Evolutionary conservation across 1,140 invertebrate genomes (phyloP).

Genomic region (Lucilia cuprina): DNA sequence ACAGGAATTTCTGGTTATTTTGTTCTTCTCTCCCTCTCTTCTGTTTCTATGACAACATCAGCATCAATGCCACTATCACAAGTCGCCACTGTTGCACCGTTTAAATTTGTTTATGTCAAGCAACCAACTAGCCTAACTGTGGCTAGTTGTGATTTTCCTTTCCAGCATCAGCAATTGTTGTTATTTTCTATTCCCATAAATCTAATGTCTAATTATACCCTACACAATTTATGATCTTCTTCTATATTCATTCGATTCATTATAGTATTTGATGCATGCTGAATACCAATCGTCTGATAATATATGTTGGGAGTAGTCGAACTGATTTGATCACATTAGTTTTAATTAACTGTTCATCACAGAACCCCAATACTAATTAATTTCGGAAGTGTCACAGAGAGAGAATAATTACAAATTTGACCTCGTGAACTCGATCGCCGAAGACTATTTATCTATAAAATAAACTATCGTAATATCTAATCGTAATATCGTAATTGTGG

Average conservation of each 20-base stretch:
- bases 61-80: background rate
- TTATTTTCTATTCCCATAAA: background rate
- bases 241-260: background rate
- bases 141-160: background rate
- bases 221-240: background rate
- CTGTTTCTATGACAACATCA: background rate
- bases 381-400: too few relatives aligned
- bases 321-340: too few relatives aligned
- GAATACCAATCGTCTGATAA: too few relatives aligned
- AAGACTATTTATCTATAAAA: too few relatives aligned
- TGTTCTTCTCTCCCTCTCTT: background rate
- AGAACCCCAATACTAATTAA: too few relatives aligned
- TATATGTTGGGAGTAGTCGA: too few relatives aligned
- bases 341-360: too few relatives aligned
- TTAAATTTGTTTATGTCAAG: background rate
- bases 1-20: constrained; percentile 10
- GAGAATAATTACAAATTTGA: too few relatives aligned
- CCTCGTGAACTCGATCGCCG: too few relatives aligned
- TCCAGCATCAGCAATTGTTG: background rate
- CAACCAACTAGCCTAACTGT: background rate
- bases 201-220: background rate
- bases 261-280: too few relatives aligned
- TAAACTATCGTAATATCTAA: too few relatives aligned
- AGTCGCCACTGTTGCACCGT: background rate
- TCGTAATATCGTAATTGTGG: too few relatives aligned